These are phyloP conservation scores for Eulithis testata DNA, from an alignment of 2,888 invertebrate genomes.

Conservation along the genomic window DNA sequence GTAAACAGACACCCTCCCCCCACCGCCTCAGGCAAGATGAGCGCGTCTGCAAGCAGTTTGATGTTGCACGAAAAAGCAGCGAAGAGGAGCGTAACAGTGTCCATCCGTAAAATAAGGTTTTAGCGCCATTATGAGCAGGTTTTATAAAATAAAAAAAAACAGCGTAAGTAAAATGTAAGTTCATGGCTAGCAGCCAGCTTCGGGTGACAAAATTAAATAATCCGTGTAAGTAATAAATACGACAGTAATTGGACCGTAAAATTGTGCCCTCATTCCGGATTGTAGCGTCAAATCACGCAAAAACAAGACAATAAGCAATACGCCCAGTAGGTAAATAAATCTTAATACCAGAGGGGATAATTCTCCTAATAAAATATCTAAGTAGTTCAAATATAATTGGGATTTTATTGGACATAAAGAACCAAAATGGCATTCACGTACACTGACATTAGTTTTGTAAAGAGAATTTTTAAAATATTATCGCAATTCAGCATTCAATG, in stretches of 20 bases:
- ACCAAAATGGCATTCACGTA: too few relatives aligned
- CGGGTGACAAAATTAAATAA: neutral
- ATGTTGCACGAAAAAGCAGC: slow-evolving; percentile 5
- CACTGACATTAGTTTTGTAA: too few relatives aligned
- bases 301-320: slow-evolving; percentile 24
- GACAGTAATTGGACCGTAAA: slow-evolving; percentile 13
- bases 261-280: slow-evolving; percentile 14
- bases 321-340: too few relatives aligned
- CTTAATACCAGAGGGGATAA: too few relatives aligned
- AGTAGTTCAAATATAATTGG: too few relatives aligned
- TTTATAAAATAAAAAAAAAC: slow-evolving; percentile 1
- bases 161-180: neutral
- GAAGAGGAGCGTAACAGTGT: slow-evolving; percentile 3
- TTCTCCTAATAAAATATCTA: too few relatives aligned
- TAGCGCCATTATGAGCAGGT: neutral
- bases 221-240: slow-evolving; percentile 1
- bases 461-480: too few relatives aligned
- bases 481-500: too few relatives aligned
- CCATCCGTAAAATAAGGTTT: slow-evolving; percentile 2
- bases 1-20: slow-evolving; percentile 5
- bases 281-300: slow-evolving; percentile 17
- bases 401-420: too few relatives aligned
- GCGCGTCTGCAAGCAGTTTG: slow-evolving; percentile 3
- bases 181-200: neutral
- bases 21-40: neutral